Evolutionary conservation across 2,113 vertebrate species (phyloP).

Genomic region (Siphamia tubifer): DNA sequence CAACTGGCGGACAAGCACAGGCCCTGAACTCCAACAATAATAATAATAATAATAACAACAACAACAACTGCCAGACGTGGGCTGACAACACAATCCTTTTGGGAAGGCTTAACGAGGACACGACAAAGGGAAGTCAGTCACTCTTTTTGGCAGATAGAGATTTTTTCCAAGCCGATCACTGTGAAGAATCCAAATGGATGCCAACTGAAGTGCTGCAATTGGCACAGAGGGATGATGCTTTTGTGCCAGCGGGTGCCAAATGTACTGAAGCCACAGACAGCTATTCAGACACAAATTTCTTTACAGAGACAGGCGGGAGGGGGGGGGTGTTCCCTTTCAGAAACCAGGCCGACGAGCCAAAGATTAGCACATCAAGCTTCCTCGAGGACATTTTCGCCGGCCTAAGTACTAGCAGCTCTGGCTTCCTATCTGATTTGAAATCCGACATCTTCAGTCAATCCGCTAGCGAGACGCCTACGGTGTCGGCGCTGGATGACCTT

Average conservation of each 20-base stretch:
- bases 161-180: slow-evolving; percentile 11
- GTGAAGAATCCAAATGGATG: slow-evolving; percentile 51
- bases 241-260: slow-evolving; percentile 71
- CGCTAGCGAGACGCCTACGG: slow-evolving; percentile 9
- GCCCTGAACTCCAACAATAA: slow-evolving; percentile 73
- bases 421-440: slow-evolving; percentile 62
- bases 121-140: not conserved
- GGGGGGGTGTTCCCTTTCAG: slow-evolving; percentile 4
- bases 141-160: slow-evolving; percentile 13
- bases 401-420: slow-evolving; percentile 63
- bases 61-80: slow-evolving; percentile 37
- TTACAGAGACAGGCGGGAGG: slow-evolving; percentile 31
- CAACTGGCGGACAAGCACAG: not conserved
- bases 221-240: slow-evolving; percentile 62
- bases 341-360: slow-evolving; percentile 24
- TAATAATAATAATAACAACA: slow-evolving; percentile 90
- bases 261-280: slow-evolving; percentile 44
- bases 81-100: slow-evolving; percentile 25
- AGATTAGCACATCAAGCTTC: slow-evolving; percentile 64
- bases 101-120: slow-evolving; percentile 6
- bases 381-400: slow-evolving; percentile 78
- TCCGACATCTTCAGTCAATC: slow-evolving; percentile 49
- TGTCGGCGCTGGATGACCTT: slow-evolving; percentile 69
- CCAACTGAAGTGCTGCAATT: slow-evolving; percentile 64
- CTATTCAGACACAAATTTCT: slow-evolving; percentile 25